Base-by-base conservation (phyloP, 2,113 vertebrate species). In the Ophiodon elongatus region DNA sequence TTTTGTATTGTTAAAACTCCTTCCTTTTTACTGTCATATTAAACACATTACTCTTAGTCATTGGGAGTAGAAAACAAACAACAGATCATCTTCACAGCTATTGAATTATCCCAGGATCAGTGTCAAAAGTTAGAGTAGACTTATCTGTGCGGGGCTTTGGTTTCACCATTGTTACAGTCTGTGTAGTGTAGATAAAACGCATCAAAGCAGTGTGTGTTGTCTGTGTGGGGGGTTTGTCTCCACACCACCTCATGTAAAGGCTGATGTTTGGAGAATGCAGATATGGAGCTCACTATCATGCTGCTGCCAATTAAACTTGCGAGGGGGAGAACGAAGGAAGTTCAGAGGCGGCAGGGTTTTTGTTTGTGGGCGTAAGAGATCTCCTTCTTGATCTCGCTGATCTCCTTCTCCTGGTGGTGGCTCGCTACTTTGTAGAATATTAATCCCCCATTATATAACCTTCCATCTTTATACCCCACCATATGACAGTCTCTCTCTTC, bases 391-490 rank as follows among this genome's bases (percentile, higher is more conserved):
- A 94, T 94, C 93, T 91, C 47, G 27, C 90, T 85, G 89, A 94
- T 95, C 91, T 92, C 59, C 83, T 87, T 79, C 89, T 92, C 85
- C 90, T 84, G 73, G 82, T 83, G 90, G 88, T 77, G 82, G 85
- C 86, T 90, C 68, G 31, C 79, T 85, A 76, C 90, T 89, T 91
- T 89, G 79, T 88, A 75, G 93, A 94, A 94, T 95, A 93, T 95
- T 93, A 94, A 93, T 93, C 92, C 93, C 84, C 67, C 70, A 87
- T 95, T 95, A 94, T 86, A 86, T 93, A 95, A 92, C 85, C 75
- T 83, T 85, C 73, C 75, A 43, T 93, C 83, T 93, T 85, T 75
- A 78, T 68, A 88, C 70, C 77, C 79, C 75, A 74, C 77, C 75
- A 82, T 27, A 85, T 86, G 84, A 87, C 89, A 78, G 54, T 33